A percentile compares a stretch with the other conserved stretches of the same genome.
phyloP scores from a whole-genome alignment of 2,113 vertebrate species.

The Amazona vittata region DNA sequence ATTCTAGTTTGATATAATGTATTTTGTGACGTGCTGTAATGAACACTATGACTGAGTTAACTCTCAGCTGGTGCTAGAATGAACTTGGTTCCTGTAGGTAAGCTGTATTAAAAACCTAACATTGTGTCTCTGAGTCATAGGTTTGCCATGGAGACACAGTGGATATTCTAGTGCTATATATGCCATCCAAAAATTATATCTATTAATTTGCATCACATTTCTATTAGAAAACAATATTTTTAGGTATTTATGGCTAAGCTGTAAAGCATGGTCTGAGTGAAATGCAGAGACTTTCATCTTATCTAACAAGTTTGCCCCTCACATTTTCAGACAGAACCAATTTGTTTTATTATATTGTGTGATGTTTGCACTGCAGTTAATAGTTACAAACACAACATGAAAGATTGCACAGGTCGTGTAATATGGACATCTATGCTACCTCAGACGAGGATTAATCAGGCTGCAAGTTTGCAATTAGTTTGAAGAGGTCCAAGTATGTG shows the following conservation, averaged over 20 bases:
- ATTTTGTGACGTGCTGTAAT: neutral
- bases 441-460: neutral
- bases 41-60: neutral
- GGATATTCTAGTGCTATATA: neutral
- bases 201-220: slow-evolving; percentile 48
- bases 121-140: neutral
- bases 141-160: neutral
- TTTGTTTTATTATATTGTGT: neutral
- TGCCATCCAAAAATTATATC: slow-evolving; percentile 30
- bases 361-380: neutral
- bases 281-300: slow-evolving; percentile 29
- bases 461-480: neutral
- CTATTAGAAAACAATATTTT: slow-evolving; percentile 58
- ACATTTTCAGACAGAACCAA: slow-evolving; percentile 32
- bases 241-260: slow-evolving; percentile 43
- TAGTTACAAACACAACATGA: neutral
- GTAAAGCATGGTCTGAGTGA: slow-evolving; percentile 38
- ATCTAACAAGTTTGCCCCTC: slow-evolving; percentile 20
- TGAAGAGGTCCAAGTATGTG: neutral
- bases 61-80: neutral
- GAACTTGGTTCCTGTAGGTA: neutral
- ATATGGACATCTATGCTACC: neutral
- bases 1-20: neutral
- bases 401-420: neutral
- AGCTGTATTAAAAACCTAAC: neutral